Percentiles rank a stretch among this genome's conserved stretches.
These are phyloP conservation scores for Chymomyza costata DNA, from an alignment of 1,140 invertebrate genomes.

Conservation along the genomic window DNA sequence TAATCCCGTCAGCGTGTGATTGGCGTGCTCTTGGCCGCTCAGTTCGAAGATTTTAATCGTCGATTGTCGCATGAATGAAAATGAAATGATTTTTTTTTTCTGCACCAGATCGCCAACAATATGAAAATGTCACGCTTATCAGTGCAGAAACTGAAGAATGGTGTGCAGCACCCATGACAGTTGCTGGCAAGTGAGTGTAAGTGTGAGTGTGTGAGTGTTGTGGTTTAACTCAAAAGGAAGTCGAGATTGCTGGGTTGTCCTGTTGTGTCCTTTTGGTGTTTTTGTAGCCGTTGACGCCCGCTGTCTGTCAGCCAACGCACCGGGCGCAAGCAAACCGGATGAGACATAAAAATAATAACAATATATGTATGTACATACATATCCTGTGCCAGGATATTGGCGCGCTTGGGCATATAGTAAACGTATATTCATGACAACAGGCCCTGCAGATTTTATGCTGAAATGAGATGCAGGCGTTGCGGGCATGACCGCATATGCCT, in stretches of 20 bases:
- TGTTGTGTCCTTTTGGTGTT: conserved; percentile 35
- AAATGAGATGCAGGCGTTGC: conserved; percentile 65
- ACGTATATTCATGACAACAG: conserved; percentile 28
- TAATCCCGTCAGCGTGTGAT: conserved; percentile 68
- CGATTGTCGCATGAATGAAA: conserved; percentile 26
- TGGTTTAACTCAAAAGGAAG: conserved; percentile 54
- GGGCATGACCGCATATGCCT: too few species aligned
- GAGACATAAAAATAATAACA: conserved; percentile 64
- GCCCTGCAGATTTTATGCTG: conserved; percentile 29
- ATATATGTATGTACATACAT: conserved; percentile 37
- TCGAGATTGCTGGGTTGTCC: conserved; percentile 28
- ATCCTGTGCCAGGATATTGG: conserved; percentile 68
- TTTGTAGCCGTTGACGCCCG: conserved; percentile 36
- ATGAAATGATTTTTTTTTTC: too few species aligned
- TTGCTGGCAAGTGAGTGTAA: conserved; percentile 22
- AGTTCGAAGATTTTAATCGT: conserved; percentile 28
- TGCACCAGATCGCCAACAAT: conserved; percentile 53
- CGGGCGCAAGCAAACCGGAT: conserved; percentile 63
- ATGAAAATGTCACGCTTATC: conserved; percentile 74
- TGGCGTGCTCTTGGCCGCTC: conserved; percentile 49
- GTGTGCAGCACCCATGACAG: conserved; percentile 6
- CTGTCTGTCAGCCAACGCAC: conserved; percentile 13
- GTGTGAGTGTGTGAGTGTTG: conserved; percentile 38
- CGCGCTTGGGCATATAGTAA: conserved; percentile 37
- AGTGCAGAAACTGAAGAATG: conserved; percentile 17